phyloP scores from a whole-genome alignment of 1,140 invertebrate species.

The Anadara kagoshimensis region DNA sequence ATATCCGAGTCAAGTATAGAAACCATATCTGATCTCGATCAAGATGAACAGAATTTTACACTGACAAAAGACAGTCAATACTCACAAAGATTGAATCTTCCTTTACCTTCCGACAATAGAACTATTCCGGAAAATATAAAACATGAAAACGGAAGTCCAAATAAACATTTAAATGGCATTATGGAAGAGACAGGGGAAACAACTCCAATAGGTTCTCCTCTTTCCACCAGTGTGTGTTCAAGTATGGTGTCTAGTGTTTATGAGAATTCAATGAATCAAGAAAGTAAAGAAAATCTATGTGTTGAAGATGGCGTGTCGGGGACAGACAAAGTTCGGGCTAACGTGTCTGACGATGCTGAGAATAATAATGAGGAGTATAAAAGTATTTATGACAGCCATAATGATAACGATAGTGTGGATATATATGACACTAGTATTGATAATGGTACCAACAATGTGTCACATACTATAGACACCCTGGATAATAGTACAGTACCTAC shows the following conservation, averaged over 20 bases:
- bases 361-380: conserved; percentile 12
- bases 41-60: neutral
- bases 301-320: neutral
- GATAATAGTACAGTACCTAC: no score
- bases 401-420: neutral
- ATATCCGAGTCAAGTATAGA: conserved; percentile 47
- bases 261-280: conserved; percentile 49
- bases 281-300: conserved; percentile 24
- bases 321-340: conserved; percentile 27
- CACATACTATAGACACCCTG: no score
- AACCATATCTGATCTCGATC: conserved; percentile 10
- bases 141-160: neutral
- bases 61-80: conserved; percentile 9
- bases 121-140: neutral
- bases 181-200: conserved; percentile 30
- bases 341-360: neutral
- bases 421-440: conserved; percentile 3
- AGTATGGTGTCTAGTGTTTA: conserved; percentile 70
- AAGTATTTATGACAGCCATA: conserved; percentile 26
- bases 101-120: neutral
- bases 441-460: neutral
- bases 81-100: conserved; percentile 2
- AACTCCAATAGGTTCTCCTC: conserved; percentile 58
- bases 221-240: conserved; percentile 61
- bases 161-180: conserved; percentile 16